phyloP scores from a whole-genome alignment of 2,888 invertebrate species.

The Pyrgus malvae region DNA sequence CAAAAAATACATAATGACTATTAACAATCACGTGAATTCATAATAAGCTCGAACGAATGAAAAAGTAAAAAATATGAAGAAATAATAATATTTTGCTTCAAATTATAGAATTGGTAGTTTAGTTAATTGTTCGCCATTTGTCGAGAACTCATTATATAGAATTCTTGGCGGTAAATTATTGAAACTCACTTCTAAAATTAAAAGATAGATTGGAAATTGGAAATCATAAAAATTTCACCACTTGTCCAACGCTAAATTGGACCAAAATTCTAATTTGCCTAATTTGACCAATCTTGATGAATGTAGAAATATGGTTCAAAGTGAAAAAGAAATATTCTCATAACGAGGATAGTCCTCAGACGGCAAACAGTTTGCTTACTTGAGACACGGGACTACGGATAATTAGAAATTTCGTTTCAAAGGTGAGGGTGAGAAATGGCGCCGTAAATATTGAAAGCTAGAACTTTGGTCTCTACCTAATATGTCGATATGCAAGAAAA shows the following conservation, averaged over 20 bases:
- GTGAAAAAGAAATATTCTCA: constrained; percentile 66
- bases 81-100: too few relatives aligned
- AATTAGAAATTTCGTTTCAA: constrained; percentile 35
- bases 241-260: background rate
- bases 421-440: constrained; percentile 19
- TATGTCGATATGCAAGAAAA: too few relatives aligned
- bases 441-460: constrained; percentile 12
- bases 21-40: too few relatives aligned
- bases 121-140: too few relatives aligned
- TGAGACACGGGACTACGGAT: constrained; percentile 42
- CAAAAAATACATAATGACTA: too few relatives aligned
- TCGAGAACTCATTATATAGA: background rate
- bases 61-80: too few relatives aligned
- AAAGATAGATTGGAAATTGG: background rate
- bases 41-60: too few relatives aligned
- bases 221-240: background rate
- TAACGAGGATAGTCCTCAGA: constrained; percentile 60
- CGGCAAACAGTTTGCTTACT: constrained; percentile 47
- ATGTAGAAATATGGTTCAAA: constrained; percentile 36
- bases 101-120: too few relatives aligned
- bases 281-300: constrained; percentile 16
- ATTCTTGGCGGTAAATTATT: too few relatives aligned
- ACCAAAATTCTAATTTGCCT: background rate
- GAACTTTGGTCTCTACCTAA: background rate
- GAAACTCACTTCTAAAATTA: too few relatives aligned